phyloP scores from a whole-genome alignment of 2,113 vertebrate species.

The Odontophorus gujanensis region DNA sequence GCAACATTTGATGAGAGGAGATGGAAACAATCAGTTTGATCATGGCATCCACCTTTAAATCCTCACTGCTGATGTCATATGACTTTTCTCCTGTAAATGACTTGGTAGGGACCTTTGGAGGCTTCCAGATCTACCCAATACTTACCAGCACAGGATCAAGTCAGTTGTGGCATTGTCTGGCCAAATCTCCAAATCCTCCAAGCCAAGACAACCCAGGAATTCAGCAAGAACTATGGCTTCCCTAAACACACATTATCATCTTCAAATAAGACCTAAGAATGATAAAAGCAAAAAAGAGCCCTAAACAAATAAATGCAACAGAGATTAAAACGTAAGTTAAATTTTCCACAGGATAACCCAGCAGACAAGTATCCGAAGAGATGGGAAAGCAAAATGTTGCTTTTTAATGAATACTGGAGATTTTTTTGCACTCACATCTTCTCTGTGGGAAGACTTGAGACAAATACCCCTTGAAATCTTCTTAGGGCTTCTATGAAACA shows the following conservation, averaged over 20 bases:
- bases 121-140: neutral
- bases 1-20: neutral
- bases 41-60: neutral
- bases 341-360: neutral
- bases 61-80: neutral
- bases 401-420: neutral
- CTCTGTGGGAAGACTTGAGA: neutral
- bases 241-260: neutral
- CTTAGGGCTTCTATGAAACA: neutral
- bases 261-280: neutral
- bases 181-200: neutral
- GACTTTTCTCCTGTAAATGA: neutral
- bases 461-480: neutral
- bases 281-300: neutral
- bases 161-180: neutral
- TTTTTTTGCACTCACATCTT: neutral
- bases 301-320: neutral
- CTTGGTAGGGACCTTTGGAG: neutral
- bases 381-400: neutral
- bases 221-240: neutral
- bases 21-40: neutral
- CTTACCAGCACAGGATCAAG: neutral
- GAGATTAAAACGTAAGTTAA: neutral
- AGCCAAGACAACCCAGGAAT: neutral
- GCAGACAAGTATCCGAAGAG: neutral